A percentile compares a stretch with the other conserved stretches of the same genome.
Evolutionary conservation across 2,113 vertebrate genomes (phyloP).

Genomic region (Rhynchomys soricoides): DNA sequence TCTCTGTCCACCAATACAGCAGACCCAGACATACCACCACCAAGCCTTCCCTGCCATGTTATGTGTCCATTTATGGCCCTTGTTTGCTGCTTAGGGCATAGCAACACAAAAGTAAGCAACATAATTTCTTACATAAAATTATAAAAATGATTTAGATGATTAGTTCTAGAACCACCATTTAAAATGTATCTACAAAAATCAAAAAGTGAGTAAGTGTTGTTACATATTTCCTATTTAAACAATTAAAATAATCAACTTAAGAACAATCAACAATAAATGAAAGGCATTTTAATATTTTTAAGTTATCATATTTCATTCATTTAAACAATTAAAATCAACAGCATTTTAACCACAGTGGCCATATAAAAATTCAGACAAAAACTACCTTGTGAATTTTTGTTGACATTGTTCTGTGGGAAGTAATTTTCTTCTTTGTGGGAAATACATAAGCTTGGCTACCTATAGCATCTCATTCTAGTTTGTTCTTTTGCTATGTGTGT

Average conservation of each 20-base stretch:
- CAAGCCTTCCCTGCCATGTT: too few relatives aligned
- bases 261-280: neutral
- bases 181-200: neutral
- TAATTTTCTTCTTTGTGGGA: neutral
- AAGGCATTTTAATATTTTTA: neutral
- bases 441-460: neutral
- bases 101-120: neutral
- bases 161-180: neutral
- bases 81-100: neutral
- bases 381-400: neutral
- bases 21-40: neutral
- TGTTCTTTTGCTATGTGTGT: neutral
- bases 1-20: too few relatives aligned
- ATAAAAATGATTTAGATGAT: neutral
- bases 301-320: neutral
- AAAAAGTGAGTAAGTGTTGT: neutral
- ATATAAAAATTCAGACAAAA: neutral
- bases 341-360: neutral
- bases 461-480: neutral
- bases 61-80: too few relatives aligned
- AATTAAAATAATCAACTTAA: neutral
- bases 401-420: neutral
- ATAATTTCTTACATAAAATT: neutral
- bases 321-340: slow-evolving; percentile 3
- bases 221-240: neutral